Evolutionary conservation across 1,140 invertebrate species (phyloP).

Genomic region (Drosophila baimaii): DNA sequence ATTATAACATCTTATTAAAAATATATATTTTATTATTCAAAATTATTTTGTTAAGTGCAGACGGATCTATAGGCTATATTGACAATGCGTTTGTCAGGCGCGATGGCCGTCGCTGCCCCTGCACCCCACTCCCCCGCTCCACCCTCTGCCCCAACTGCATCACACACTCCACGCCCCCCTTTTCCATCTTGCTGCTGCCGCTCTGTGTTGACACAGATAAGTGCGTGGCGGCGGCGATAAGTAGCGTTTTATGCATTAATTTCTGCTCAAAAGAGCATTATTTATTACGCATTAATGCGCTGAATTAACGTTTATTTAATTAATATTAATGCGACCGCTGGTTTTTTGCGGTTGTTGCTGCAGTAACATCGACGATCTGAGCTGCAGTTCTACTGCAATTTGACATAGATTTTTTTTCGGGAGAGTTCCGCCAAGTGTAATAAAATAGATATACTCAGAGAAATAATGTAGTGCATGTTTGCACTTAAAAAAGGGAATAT

Average conservation of each 20-base stretch:
- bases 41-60: slow-evolving; percentile 21
- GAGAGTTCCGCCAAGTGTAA: not conserved
- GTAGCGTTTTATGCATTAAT: slow-evolving; percentile 83
- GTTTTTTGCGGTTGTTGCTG: slow-evolving; percentile 23
- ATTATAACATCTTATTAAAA: no score
- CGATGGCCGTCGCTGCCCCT: slow-evolving; percentile 22
- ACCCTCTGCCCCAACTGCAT: not conserved
- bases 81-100: slow-evolving; percentile 77
- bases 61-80: slow-evolving; percentile 77
- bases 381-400: slow-evolving; percentile 19
- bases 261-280: slow-evolving; percentile 80
- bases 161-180: not conserved
- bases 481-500: no score
- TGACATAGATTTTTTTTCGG: slow-evolving; percentile 38
- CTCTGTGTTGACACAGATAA: slow-evolving; percentile 83
- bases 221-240: slow-evolving; percentile 77
- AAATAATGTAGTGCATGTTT: no score
- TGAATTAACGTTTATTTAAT: slow-evolving; percentile 84
- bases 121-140: slow-evolving; percentile 10
- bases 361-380: slow-evolving; percentile 3
- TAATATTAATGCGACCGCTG: slow-evolving; percentile 79
- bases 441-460: no score
- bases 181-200: slow-evolving; percentile 29
- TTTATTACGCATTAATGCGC: slow-evolving; percentile 82
- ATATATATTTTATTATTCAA: fast-evolving